Percentiles rank a stretch among this genome's conserved stretches.
Conservation (phyloP, 2,797 vertebrate species). For the Lates japonicus region DNA sequence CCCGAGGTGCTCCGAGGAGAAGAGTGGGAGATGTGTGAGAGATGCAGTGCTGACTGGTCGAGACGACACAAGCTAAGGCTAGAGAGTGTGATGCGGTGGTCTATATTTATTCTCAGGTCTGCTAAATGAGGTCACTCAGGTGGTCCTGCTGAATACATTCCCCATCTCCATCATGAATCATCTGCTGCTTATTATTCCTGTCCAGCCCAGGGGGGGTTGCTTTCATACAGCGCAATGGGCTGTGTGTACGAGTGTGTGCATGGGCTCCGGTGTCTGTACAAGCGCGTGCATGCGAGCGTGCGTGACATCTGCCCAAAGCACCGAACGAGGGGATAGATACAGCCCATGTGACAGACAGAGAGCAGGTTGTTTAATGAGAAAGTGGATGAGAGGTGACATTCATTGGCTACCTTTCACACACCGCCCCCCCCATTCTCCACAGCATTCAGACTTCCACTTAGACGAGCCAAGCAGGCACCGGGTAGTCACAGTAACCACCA, state of each 20-base stretch:
- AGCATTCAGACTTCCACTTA: slow-evolving; percentile 78
- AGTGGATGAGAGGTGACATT: slow-evolving; percentile 87
- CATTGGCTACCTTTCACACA: slow-evolving; percentile 83
- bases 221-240: slow-evolving; percentile 62
- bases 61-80: slow-evolving; percentile 57
- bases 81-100: slow-evolving; percentile 54
- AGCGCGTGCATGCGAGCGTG: not conserved
- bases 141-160: slow-evolving; percentile 83
- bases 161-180: slow-evolving; percentile 86
- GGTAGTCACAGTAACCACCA: slow-evolving; percentile 69
- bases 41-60: slow-evolving; percentile 53
- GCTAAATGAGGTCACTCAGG: slow-evolving; percentile 87
- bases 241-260: slow-evolving; percentile 21
- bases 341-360: slow-evolving; percentile 82
- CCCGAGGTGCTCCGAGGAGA: slow-evolving; percentile 51
- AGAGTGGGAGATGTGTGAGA: slow-evolving; percentile 68
- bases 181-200: slow-evolving; percentile 86
- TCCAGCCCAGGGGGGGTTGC: slow-evolving; percentile 68
- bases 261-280: slow-evolving; percentile 1
- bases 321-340: slow-evolving; percentile 66
- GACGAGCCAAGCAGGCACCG: slow-evolving; percentile 57
- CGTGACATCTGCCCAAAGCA: slow-evolving; percentile 71
- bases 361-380: slow-evolving; percentile 86
- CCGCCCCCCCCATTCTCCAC: slow-evolving; percentile 41
- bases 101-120: slow-evolving; percentile 87